A percentile compares a stretch with the other conserved stretches of the same genome.
phyloP scores from a whole-genome alignment of 2,113 vertebrate genomes.

The Synodontis membranacea region DNA sequence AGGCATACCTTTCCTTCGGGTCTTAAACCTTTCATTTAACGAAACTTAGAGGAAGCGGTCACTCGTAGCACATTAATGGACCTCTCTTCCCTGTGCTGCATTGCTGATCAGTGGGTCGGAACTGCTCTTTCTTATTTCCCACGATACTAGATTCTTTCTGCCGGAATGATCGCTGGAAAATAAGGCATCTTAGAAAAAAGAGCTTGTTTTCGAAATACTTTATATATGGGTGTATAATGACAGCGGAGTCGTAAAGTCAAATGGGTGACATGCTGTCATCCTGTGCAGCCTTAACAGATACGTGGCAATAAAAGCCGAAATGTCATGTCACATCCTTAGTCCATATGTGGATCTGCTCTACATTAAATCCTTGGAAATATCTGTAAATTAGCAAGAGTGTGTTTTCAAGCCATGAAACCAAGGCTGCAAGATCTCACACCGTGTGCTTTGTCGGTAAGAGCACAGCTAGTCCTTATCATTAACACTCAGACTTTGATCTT shows the following conservation, averaged over 20 bases:
- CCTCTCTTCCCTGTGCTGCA: not conserved
- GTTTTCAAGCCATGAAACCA: not conserved
- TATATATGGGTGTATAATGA: not conserved
- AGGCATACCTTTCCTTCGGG: not conserved
- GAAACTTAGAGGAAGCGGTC: not conserved
- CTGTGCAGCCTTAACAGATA: not conserved
- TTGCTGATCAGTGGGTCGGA: not conserved
- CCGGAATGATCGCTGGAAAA: not conserved
- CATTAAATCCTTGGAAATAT: not conserved
- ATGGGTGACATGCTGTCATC: not conserved
- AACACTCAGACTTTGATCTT: not conserved
- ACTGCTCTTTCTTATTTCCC: slow-evolving; percentile 6
- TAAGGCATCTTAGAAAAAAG: not conserved
- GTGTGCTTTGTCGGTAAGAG: not conserved
- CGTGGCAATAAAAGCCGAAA: not conserved
- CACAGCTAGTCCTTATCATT: not conserved
- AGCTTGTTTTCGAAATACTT: not conserved
- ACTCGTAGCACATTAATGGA: not conserved
- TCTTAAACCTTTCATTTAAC: not conserved
- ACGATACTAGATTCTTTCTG: not conserved
- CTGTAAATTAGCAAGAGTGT: not conserved
- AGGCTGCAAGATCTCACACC: not conserved
- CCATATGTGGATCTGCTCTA: not conserved
- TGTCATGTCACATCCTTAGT: not conserved
- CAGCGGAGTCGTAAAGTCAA: not conserved